Conservation (phyloP, 1,140 invertebrate species). For the Caenorhabditis remanei region DNA sequence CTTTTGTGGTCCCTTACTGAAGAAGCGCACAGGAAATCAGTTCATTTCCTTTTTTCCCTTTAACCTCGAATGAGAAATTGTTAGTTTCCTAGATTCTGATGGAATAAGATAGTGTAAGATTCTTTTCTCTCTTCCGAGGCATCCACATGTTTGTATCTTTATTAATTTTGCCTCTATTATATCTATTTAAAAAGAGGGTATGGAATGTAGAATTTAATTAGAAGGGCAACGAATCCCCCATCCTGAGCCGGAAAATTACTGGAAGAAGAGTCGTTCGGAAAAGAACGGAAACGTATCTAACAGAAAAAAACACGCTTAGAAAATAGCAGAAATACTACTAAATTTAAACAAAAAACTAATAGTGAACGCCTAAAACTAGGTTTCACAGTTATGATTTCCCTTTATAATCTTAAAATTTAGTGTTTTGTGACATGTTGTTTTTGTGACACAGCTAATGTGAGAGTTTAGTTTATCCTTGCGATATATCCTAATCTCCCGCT, state of each 20-base stretch:
- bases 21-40: not conserved
- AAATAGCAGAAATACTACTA: too few species aligned
- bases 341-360: too few species aligned
- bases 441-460: too few species aligned
- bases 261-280: not conserved
- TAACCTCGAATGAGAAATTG: not conserved
- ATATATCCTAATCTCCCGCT: too few species aligned
- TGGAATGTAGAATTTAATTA: conserved; percentile 8
- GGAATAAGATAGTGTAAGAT: conserved; percentile 1
- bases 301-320: too few species aligned
- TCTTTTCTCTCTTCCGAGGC: not conserved
- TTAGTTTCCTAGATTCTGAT: not conserved
- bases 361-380: too few species aligned
- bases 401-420: too few species aligned
- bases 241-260: not conserved
- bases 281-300: too few species aligned
- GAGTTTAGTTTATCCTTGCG: too few species aligned
- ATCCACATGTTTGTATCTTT: not conserved
- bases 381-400: too few species aligned
- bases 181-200: not conserved
- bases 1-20: conserved; percentile 10
- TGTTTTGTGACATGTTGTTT: too few species aligned
- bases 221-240: not conserved
- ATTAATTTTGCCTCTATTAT: not conserved
- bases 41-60: conserved; percentile 14